These are phyloP conservation scores for Fopius arisanus DNA, from an alignment of 1,140 invertebrate genomes.

Conservation along the genomic window DNA sequence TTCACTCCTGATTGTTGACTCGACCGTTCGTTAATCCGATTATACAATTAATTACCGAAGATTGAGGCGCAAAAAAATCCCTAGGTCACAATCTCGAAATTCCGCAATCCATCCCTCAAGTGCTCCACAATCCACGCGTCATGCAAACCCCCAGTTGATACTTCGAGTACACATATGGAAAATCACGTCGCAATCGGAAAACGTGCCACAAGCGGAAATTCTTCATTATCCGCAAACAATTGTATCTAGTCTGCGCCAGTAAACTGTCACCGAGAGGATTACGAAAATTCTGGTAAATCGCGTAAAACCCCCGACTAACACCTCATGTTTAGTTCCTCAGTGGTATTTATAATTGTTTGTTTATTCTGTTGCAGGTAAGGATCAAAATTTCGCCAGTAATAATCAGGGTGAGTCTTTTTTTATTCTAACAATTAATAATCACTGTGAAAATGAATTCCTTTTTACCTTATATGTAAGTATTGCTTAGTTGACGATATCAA, in stretches of 20 bases:
- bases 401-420: conserved; percentile 60
- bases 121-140: not conserved
- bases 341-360: conserved; percentile 9
- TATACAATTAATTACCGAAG: too few relatives aligned
- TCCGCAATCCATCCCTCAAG: too few relatives aligned
- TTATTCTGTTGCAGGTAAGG: conserved; percentile 61
- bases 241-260: not conserved
- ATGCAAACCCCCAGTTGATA: not conserved
- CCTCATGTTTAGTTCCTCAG: not conserved
- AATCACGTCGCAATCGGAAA: not conserved
- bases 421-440: conserved; percentile 25
- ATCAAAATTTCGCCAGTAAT: conserved; percentile 63
- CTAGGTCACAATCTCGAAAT: not conserved
- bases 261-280: not conserved
- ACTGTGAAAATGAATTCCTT: not conserved
- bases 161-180: not conserved
- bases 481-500: too few relatives aligned
- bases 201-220: not conserved
- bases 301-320: not conserved
- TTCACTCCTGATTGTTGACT: not conserved
- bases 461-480: too few relatives aligned
- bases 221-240: conserved; percentile 9
- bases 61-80: too few relatives aligned
- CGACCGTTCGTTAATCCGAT: too few relatives aligned
- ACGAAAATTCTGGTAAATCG: not conserved